Evolutionary conservation across 1,140 invertebrate species (phyloP), one percentile per base, ranked within the genome.

Genomic region (Reticulitermes speratus): DNA sequence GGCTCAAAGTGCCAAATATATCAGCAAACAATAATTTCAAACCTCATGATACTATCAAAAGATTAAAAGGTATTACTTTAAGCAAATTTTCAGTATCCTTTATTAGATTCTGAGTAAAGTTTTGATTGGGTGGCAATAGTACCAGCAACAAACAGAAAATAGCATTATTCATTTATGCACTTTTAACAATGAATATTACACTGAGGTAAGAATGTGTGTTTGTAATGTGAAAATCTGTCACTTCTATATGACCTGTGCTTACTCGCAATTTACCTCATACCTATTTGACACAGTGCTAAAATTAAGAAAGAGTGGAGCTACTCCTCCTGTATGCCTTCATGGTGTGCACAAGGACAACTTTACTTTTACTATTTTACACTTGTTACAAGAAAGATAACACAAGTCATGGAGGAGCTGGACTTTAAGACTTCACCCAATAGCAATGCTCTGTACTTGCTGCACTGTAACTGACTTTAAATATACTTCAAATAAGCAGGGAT

Each of bases 391-490:
- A 65, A 65, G 59, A 65, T 65, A 65, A 65, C 25, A 75, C 9
- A 75, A 30, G 65, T 75, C 25, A 75, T 75, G 65, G 65, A 75
- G 65, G 65, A 75, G n/a, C 65, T 75, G 65, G 65, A 12, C 65
- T n/a, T 75, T 25, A 30, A 30, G 65, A n/a, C 65, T 75, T n/a
- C 25, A 30, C 25, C 65, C n/a, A 75, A 75, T 25, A 75, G n/a
- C 30, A 75, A 75, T 75, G 14, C n/a, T 75, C n/a, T 75, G 65
- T 75, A 75, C 65, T 75, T 75, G n/a, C 65, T 75, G 59, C 25
- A 75, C n/a, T 75, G n/a, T 75, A 75, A 30, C n/a, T 75, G 65
- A 75, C 65, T n/a, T n/a, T 69, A 69, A n/a, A n/a, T 30, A 30
- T 30, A 75, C n/a, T 75, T 75, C 25, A n/a, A 23, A 9, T 65